Evolutionary conservation across 2,113 vertebrate genomes (phyloP), one percentile per base, ranked within the genome.

Genomic region (Paraplagusia blochii): DNA sequence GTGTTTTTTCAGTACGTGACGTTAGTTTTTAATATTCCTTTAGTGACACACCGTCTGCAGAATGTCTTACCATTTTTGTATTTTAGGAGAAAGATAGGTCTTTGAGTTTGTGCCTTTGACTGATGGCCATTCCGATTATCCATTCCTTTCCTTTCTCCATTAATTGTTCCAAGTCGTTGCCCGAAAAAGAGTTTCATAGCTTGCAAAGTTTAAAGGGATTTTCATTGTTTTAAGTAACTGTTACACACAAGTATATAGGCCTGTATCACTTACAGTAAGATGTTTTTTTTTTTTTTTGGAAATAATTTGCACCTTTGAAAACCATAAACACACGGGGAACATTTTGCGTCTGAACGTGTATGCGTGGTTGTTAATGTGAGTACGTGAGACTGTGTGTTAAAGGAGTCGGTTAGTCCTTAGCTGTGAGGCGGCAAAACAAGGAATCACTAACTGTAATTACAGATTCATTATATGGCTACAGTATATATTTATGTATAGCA

Each of bases 101-200:
- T 79, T 82, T 70, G 44, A 65, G 76, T 83, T 87, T 61, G 64
- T 79, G 81, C 72, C 70, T 88, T 77, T 53, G 70, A 73, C 58
- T 60, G 63, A 62, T 1, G 75, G 73, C 69, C 66, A 66, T 75
- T 70, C 67, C 63, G 36, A 52, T 56, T 65, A 62, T 53, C 70
- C 49, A 60, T 54, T 59, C 63, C 42, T 71, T 49, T 22, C 47
- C 8, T 12, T 40, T 40, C 18, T 49, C 18, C 33, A 47, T 78
- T 44, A 59, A 44, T 45, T 64, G 33, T 64, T 44, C 29, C 22
- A 50, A 52, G 33, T 68, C 40, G 16, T 15, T 40, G 12, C 9
- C 52, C 14, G 17, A 54, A 18, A 40, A 54, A 8, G 5, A 43
- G 45, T 22, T 5, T 40, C 22, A 38, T 11, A 47, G 34, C 39